phyloP scores from a whole-genome alignment of 2,797 vertebrate genomes.

The Malacoraja senta region DNA sequence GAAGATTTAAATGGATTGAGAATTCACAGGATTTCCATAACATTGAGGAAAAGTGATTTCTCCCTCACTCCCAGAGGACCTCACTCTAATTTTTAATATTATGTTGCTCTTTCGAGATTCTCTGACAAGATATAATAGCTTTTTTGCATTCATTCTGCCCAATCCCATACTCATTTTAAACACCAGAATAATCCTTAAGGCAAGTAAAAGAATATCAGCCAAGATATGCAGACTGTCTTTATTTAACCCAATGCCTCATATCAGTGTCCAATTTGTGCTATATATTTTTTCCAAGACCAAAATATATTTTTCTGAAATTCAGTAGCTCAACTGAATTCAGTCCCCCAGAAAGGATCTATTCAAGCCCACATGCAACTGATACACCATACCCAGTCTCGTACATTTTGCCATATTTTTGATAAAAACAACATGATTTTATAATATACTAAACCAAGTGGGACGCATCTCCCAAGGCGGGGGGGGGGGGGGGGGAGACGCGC shows the following conservation, averaged over 20 bases:
- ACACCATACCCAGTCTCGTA: not conserved
- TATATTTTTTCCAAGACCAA: not conserved
- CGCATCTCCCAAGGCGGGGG: too few relatives aligned
- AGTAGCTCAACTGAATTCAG: not conserved
- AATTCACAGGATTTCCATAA: not conserved
- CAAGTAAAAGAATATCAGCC: not conserved
- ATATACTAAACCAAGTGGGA: too few relatives aligned
- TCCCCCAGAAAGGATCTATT: not conserved
- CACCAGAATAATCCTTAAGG: not conserved
- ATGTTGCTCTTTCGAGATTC: not conserved
- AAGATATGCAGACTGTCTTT: not conserved
- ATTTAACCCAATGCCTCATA: not conserved
- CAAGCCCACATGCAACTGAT: not conserved
- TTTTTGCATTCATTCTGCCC: not conserved
- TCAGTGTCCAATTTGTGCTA: not conserved
- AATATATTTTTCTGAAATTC: not conserved
- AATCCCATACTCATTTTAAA: not conserved
- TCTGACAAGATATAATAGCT: not conserved
- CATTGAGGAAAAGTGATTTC: not conserved
- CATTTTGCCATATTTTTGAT: not conserved
- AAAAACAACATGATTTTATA: not conserved
- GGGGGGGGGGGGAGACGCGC: too few relatives aligned
- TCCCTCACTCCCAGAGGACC: not conserved
- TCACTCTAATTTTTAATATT: not conserved
- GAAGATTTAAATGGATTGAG: not conserved